Conservation (phyloP, 2,113 vertebrate species). For the Alethe diademata region DNA sequence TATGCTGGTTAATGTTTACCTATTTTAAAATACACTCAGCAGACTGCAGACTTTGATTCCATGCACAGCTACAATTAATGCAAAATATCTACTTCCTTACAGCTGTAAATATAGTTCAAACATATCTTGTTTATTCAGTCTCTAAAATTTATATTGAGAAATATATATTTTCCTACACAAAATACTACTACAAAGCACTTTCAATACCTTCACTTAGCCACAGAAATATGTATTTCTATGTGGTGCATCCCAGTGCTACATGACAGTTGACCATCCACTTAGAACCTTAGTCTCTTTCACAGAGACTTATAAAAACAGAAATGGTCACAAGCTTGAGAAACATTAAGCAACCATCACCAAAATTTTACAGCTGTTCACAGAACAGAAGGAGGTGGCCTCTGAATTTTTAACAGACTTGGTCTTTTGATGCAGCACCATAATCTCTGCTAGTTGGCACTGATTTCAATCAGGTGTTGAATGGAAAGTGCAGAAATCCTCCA, state of each 20-base stretch:
- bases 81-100: neutral
- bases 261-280: fast-evolving
- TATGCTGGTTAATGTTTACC: neutral
- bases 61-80: neutral
- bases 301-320: fast-evolving
- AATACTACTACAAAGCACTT: neutral
- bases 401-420: neutral
- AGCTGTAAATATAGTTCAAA: neutral
- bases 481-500: neutral
- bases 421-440: neutral
- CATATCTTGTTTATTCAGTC: neutral
- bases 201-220: neutral
- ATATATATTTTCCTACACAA: neutral
- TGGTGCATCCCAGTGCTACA: neutral
- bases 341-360: neutral
- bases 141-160: neutral
- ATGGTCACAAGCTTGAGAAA: neutral
- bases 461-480: neutral
- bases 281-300: neutral
- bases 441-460: neutral
- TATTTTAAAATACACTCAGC: neutral
- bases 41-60: neutral
- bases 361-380: neutral
- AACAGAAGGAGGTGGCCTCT: neutral
- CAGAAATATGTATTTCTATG: neutral